phyloP scores from a whole-genome alignment of 2,888 invertebrate species.

The Chrysolina americana region DNA sequence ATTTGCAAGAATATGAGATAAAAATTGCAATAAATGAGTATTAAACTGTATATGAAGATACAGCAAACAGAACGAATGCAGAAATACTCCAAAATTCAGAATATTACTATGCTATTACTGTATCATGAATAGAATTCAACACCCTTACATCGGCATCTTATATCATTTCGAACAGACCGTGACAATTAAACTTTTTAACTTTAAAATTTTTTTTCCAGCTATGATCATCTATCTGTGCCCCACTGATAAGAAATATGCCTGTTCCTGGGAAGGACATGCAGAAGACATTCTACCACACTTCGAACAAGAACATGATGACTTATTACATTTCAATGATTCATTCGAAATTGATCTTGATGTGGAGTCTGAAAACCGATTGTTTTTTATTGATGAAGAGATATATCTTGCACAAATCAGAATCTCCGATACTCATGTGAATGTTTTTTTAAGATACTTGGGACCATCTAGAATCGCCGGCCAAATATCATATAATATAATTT shows the following conservation, averaged over 20 bases:
- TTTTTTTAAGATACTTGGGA: conserved; percentile 59
- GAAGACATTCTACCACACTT: conserved; percentile 61
- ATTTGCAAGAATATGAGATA: too few species aligned
- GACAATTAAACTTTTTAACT: background rate
- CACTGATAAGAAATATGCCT: conserved; percentile 58
- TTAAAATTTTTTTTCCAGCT: conserved; percentile 25
- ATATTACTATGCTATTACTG: too few species aligned
- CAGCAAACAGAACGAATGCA: too few species aligned
- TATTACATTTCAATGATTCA: conserved; percentile 54
- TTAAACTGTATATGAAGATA: too few species aligned
- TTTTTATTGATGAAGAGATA: conserved; percentile 58
- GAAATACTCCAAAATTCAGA: too few species aligned
- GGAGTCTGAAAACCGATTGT: conserved; percentile 57
- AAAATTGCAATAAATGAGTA: too few species aligned
- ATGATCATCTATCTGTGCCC: conserved; percentile 60
- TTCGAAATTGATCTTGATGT: conserved; percentile 53
- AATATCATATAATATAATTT: conserved; percentile 54
- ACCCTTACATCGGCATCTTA: too few species aligned
- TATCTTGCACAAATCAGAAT: conserved; percentile 58
- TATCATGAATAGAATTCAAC: too few species aligned
- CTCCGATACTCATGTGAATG: conserved; percentile 42
- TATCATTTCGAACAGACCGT: background rate
- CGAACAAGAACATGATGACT: conserved; percentile 58
- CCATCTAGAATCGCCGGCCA: conserved; percentile 53
- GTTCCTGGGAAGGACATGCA: conserved; percentile 60